Base-by-base conservation (phyloP, 2,888 invertebrate species). In the Caradrina kadenii region DNA sequence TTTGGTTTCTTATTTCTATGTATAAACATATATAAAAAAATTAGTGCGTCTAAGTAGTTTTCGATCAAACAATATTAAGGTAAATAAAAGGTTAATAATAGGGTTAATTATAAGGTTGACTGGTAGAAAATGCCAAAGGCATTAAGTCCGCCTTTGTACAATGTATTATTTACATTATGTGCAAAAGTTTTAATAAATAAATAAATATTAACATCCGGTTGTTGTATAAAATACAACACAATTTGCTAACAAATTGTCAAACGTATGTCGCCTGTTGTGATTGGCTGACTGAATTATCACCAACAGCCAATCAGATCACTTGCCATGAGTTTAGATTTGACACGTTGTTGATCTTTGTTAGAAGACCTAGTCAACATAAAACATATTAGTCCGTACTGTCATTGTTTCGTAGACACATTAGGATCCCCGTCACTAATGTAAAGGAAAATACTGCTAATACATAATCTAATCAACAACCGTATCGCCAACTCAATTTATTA, bases 381-480 rank as follows among this genome's bases (percentile, higher is more conserved):
- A 2, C 11, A 55, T 6, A 15, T 54, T 11, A 22, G 6, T 45
- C 8, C 0, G 13, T 48, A 17, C 21, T 48, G n/a, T 53, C 17
- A 50, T 63, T 35, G 42, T 39, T 63, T 26, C 15, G 45, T 48
- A 19, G 45, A 65, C 49, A 21, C 2, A 21, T 56, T 11, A 21
- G 11, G 48, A 48, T 6, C 11, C 11, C 49, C 13, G n/a, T 45
- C 31, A 61, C 45, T 22, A 76, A 35, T 45, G 39, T 56, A 26
- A 21, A 63, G 54, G 52, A 60, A 67, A 74, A 79, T 19, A 50
- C 49, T 31, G 26, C 10, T n/a, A 35, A 52, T 42, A 35, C 21
- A 35, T 49, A 45, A 56, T 79, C 68, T 79, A 67, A 74, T 71
- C 55, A 19, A 55, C 26, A 13, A 69, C 35, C 48, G 35, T 73